Percentiles rank a stretch among this genome's conserved stretches.
Conservation (phyloP, 2,113 vertebrate genomes). For the Pipa parva region DNA sequence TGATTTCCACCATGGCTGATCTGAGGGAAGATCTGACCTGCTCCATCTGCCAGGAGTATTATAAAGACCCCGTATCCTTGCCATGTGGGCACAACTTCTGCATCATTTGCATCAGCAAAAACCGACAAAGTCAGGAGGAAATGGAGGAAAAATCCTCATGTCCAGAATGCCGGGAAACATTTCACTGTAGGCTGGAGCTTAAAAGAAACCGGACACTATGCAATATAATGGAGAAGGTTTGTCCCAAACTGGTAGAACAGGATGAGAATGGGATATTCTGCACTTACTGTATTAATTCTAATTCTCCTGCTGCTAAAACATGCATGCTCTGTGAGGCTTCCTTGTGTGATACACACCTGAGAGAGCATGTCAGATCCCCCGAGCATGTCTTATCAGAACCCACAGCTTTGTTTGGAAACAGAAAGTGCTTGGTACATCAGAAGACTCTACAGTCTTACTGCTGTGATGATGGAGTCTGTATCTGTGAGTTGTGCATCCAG, state of each 20-base stretch:
- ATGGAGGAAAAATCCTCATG: slow-evolving; percentile 49
- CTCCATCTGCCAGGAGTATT: no score
- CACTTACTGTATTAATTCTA: slow-evolving; percentile 1
- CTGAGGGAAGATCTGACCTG: no score
- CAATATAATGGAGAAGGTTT: not conserved
- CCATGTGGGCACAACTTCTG: no score
- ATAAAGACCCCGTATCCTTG: no score
- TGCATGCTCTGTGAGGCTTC: slow-evolving; percentile 15
- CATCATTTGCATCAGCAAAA: no score
- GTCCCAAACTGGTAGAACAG: not conserved
- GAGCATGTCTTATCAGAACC: slow-evolving; percentile 13
- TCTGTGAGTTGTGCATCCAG: slow-evolving; percentile 2
- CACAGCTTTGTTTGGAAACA: not conserved
- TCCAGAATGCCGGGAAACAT: slow-evolving; percentile 64
- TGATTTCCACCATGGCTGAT: no score
- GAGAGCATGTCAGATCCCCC: slow-evolving; percentile 1
- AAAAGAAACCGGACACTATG: not conserved
- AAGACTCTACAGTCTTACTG: slow-evolving; percentile 18
- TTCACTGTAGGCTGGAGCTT: slow-evolving; percentile 16
- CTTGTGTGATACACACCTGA: slow-evolving; percentile 10
- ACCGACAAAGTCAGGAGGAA: slow-evolving; percentile 68
- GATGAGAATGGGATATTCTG: not conserved
- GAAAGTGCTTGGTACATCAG: slow-evolving; percentile 16
- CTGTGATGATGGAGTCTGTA: not conserved
- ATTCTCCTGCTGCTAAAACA: slow-evolving; percentile 2